phyloP scores from a whole-genome alignment of 1,140 invertebrate genomes.

The Archivesica marissinica region DNA sequence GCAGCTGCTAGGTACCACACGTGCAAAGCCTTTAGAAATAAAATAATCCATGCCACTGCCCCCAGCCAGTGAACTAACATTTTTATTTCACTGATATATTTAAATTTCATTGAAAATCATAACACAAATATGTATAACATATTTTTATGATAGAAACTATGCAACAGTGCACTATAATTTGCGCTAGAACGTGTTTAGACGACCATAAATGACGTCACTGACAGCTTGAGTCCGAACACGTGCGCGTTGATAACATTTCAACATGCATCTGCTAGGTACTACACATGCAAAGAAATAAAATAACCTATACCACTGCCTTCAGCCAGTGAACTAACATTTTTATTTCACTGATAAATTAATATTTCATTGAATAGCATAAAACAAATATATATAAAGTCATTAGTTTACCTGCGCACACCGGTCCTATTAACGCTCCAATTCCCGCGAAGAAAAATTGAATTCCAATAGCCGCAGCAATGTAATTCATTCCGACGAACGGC shows the following conservation, averaged over 20 bases:
- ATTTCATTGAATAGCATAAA: not conserved
- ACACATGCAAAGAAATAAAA: not conserved
- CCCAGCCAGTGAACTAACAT: not conserved
- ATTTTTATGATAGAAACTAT: too few species aligned
- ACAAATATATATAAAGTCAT: not conserved
- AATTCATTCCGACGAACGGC: conserved; percentile 14
- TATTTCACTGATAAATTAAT: not conserved
- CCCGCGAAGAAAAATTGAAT: conserved; percentile 33
- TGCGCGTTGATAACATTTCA: too few species aligned
- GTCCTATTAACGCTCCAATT: conserved; percentile 46
- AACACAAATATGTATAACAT: too few species aligned
- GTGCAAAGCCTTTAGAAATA: not conserved
- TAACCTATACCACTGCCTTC: not conserved
- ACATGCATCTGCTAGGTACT: not conserved
- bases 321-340: not conserved
- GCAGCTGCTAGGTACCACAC: too few species aligned
- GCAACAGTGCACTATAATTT: too few species aligned
- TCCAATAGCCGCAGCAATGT: conserved; percentile 30
- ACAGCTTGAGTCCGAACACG: too few species aligned
- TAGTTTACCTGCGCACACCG: conserved; percentile 39
- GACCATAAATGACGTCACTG: too few species aligned
- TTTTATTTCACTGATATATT: not conserved
- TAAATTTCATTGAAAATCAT: too few species aligned
- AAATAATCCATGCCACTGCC: not conserved
- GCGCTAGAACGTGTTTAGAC: too few species aligned